These are phyloP conservation scores for Thecocarcelia acutangulata DNA, from an alignment of 2,888 invertebrate genomes.

Conservation along the genomic window DNA sequence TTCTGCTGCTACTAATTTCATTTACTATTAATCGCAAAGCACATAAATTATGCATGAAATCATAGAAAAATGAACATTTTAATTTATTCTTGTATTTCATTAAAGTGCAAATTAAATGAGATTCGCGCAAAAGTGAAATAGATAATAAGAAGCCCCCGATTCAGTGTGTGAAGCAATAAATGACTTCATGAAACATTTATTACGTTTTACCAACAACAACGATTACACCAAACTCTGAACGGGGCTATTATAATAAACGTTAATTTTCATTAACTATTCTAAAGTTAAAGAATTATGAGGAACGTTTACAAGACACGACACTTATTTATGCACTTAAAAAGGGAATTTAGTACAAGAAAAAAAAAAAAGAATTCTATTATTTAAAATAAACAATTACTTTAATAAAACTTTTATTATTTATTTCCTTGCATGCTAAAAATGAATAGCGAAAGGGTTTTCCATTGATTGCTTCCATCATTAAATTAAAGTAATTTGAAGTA, in stretches of 20 bases:
- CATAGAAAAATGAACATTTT: constrained; percentile 4
- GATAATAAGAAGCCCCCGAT: too few species aligned
- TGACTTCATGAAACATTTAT: too few species aligned
- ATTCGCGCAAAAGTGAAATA: constrained; percentile 13
- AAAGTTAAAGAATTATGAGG: constrained; percentile 31
- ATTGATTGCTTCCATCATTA: too few species aligned
- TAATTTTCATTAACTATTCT: constrained; percentile 49
- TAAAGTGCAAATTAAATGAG: constrained; percentile 12
- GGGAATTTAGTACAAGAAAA: not conserved
- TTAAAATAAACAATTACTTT: too few species aligned
- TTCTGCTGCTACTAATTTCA: constrained; percentile 11
- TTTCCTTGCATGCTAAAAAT: too few species aligned
- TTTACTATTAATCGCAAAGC: constrained; percentile 8
- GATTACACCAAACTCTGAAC: too few species aligned
- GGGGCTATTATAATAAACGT: not conserved
- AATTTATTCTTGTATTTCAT: constrained; percentile 20
- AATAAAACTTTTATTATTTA: too few species aligned
- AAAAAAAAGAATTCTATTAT: not conserved
- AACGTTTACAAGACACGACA: not conserved
- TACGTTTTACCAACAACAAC: not conserved
- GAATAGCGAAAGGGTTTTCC: too few species aligned
- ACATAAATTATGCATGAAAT: constrained; percentile 56
- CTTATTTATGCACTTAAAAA: constrained; percentile 43
- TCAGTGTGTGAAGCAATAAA: too few species aligned
- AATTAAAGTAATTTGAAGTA: too few species aligned